A percentile compares a stretch with the other conserved stretches of the same genome.
Conservation (phyloP, 2,797 vertebrate genomes). For the Rhincodon typus region DNA sequence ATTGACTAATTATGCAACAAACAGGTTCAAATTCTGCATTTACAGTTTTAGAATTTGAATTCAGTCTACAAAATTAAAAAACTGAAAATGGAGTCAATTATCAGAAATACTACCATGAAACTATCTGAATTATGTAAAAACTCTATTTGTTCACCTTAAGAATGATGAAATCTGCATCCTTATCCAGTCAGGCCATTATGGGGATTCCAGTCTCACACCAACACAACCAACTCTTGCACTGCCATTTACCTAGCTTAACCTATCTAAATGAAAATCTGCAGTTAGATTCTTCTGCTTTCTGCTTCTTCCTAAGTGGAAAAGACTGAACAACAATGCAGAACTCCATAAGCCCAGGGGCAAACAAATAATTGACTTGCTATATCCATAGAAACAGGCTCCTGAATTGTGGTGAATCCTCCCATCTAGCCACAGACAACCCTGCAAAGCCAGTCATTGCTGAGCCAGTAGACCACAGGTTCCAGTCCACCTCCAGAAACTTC, state of each 20-base stretch:
- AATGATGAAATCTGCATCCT: neutral
- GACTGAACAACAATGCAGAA: neutral
- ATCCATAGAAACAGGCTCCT: neutral
- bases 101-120: neutral
- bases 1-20: neutral
- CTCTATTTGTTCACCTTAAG: neutral
- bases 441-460: neutral
- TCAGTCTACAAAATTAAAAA: neutral
- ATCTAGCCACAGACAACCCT: neutral
- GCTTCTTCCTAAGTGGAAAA: neutral
- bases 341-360: neutral
- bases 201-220: neutral
- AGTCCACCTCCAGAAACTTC: neutral
- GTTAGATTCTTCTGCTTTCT: neutral
- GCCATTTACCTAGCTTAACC: neutral
- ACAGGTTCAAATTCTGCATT: neutral
- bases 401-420: neutral
- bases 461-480: neutral
- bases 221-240: neutral
- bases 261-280: neutral
- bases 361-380: no score
- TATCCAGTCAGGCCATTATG: neutral
- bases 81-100: neutral
- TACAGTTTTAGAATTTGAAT: neutral
- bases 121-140: neutral